These are phyloP conservation scores for Cosmopolites sordidus DNA, from an alignment of 2,888 invertebrate genomes.

Conservation along the genomic window DNA sequence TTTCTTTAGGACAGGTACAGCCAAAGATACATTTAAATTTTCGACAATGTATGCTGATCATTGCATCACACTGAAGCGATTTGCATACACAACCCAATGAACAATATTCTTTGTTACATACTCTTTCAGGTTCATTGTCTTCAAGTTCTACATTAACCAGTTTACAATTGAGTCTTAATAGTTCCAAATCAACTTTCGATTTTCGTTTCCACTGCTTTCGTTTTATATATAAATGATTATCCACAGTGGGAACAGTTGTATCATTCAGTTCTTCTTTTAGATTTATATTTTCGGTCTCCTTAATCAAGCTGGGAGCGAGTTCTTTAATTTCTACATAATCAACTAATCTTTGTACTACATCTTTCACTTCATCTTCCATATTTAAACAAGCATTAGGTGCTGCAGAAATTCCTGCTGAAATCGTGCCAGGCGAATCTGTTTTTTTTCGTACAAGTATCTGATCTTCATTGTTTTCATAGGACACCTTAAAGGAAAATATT, in stretches of 20 bases:
- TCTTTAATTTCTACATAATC: conserved; percentile 59
- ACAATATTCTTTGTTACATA: conserved; percentile 57
- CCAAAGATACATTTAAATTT: conserved; percentile 58
- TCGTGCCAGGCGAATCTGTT: not conserved
- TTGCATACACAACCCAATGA: conserved; percentile 64
- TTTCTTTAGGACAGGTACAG: conserved; percentile 48
- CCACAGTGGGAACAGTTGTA: not conserved
- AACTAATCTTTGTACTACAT: conserved; percentile 54
- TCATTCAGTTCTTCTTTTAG: not conserved
- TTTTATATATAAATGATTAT: conserved; percentile 21
- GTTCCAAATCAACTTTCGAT: conserved; percentile 46
- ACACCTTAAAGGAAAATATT: conserved; percentile 55
- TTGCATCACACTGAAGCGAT: conserved; percentile 51
- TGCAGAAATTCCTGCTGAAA: not conserved
- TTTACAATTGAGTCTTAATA: conserved; percentile 62
- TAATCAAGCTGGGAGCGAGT: conserved; percentile 54
- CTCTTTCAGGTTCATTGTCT: conserved; percentile 36
- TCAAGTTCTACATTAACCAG: conserved; percentile 53
- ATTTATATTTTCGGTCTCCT: conserved; percentile 28
- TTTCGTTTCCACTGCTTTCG: conserved; percentile 26
- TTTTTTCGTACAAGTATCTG: conserved; percentile 51
- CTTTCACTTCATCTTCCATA: conserved; percentile 18
- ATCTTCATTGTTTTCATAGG: conserved; percentile 57
- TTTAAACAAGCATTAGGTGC: not conserved
- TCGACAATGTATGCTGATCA: conserved; percentile 58